Evolutionary conservation across 2,113 vertebrate species (phyloP), one percentile per base, ranked within the genome.

Genomic region (Sardina pilchardus): DNA sequence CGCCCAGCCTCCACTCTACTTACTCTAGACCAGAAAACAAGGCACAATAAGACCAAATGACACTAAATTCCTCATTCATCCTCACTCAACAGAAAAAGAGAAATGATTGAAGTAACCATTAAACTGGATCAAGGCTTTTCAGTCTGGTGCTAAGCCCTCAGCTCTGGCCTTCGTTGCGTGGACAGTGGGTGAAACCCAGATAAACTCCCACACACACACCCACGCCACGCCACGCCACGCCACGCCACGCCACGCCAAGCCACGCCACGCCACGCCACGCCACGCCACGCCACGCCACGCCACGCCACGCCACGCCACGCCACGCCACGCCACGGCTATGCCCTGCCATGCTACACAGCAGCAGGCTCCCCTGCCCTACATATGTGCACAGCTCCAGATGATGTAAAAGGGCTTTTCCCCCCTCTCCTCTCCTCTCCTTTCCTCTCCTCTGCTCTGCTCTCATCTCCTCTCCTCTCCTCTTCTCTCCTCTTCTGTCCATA

Each of bases 121-220:
- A 86, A 87, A 89, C 82, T 36, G 82, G 85, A 89, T 88, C 88
- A 91, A 91, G 90, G 84, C 81, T 82, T 26, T 87, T 75, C 85
- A 80, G 47, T 91, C 90, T 87, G 87, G 82, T 90, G 90, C 88
- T 90, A 91, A 91, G 86, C 88, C 39, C 85, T 84, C 45, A 5
- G 0, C 81, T 85, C 89, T 90, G 90, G 88, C 87, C 88, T 90
- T 86, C 59, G n/a, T 89, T 86, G 85, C 17, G 81, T 88, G 89
- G 56, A 42, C 85, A 50, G 84, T 85, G 82, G 44, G 6, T 81
- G 83, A 83, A 91, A 86, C 87, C 84, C 85, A 75, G 88, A 91
- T 87, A 85, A 87, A 89, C 85, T 5, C 44, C 45, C 45, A 47
- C 45, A 47, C 45, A n/a, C n/a, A n/a, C 63, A 30, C 7, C 1